These are phyloP conservation scores for Chaetoderma sp. DNA, from an alignment of 2,888 invertebrate genomes.

Conservation along the genomic window DNA sequence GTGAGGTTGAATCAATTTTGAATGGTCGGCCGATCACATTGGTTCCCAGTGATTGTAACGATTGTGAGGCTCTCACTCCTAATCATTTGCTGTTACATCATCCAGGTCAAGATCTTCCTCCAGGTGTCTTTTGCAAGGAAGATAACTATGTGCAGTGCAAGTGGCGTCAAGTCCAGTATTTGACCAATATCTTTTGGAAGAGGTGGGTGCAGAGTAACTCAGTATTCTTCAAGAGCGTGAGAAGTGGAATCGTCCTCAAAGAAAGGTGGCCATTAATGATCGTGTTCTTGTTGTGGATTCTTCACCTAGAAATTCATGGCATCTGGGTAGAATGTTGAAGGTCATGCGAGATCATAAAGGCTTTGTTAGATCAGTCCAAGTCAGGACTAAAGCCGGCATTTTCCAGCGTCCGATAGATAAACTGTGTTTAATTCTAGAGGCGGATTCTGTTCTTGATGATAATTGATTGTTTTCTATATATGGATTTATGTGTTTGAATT, in stretches of 20 bases:
- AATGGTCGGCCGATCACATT: too few relatives aligned
- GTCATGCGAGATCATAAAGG: slow-evolving; percentile 8
- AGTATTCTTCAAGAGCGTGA: slow-evolving; percentile 20
- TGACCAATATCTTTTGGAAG: too few relatives aligned
- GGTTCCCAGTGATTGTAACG: too few relatives aligned
- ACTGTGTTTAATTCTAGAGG: slow-evolving; percentile 11
- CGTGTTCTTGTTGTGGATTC: slow-evolving; percentile 7
- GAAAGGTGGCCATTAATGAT: slow-evolving; percentile 3
- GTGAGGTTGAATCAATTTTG: too few relatives aligned
- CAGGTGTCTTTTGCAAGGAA: too few relatives aligned
- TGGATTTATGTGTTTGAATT: background rate
- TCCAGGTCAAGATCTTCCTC: too few relatives aligned
- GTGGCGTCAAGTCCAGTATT: too few relatives aligned
- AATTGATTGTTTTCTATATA: too few relatives aligned
- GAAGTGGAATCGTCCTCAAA: slow-evolving; percentile 18
- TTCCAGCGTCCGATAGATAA: slow-evolving; percentile 13
- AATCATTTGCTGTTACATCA: too few relatives aligned
- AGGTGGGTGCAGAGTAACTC: slow-evolving; percentile 26
- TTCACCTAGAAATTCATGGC: slow-evolving; percentile 10
- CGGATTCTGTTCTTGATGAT: too few relatives aligned
- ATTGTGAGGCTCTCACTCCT: too few relatives aligned
- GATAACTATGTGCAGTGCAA: too few relatives aligned
- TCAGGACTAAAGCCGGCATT: slow-evolving; percentile 6
- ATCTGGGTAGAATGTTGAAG: background rate
- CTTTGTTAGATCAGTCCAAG: slow-evolving; percentile 3